phyloP scores from a whole-genome alignment of 1,140 invertebrate genomes.

The Drosophila sp. region DNA sequence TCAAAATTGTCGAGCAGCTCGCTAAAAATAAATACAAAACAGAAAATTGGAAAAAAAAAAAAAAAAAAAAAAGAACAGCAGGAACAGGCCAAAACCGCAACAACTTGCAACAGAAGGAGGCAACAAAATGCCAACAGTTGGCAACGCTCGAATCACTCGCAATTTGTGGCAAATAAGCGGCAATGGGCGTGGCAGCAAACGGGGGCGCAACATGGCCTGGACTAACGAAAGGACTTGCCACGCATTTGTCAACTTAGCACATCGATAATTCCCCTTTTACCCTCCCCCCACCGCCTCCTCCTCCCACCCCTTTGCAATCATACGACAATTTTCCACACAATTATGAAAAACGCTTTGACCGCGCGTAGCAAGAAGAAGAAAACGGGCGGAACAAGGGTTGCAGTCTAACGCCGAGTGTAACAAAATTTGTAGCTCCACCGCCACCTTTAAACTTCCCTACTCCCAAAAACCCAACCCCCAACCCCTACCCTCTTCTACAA shows the following conservation, averaged over 20 bases:
- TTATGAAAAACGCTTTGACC: conserved; percentile 70
- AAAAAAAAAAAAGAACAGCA: background rate
- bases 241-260: conserved; percentile 80
- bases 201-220: background rate
- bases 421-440: conserved; percentile 38
- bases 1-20: conserved; percentile 58
- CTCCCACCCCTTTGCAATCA: background rate
- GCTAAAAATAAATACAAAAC: background rate
- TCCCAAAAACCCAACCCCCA: too few species aligned
- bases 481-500: background rate
- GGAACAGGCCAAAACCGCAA: background rate
- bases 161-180: conserved; percentile 45
- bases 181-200: background rate
- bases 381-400: conserved; percentile 7
- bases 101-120: background rate
- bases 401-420: conserved; percentile 33
- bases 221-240: conserved; percentile 12
- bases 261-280: conserved; percentile 59
- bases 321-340: conserved; percentile 68
- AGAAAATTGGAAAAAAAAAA: background rate
- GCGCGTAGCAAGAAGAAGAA: background rate
- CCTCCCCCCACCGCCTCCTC: conserved; percentile 8
- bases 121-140: conserved; percentile 37
- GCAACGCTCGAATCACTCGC: conserved; percentile 23
- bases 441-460: too few species aligned